Percentiles rank a stretch among this genome's conserved stretches.
Conservation (phyloP, 1,140 invertebrate genomes). For the Heliconius congener region DNA sequence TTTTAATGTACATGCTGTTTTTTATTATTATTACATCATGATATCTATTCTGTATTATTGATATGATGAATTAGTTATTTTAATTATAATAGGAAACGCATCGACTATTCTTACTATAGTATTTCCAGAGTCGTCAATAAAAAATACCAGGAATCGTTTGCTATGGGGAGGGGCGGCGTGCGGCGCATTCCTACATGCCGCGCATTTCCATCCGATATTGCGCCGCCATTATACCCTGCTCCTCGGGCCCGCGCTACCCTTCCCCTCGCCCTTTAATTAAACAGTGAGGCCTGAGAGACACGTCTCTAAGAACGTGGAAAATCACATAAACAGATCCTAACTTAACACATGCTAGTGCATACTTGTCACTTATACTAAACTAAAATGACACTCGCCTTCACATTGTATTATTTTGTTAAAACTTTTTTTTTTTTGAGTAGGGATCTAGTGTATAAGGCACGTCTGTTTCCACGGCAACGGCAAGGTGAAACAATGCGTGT, state of each 20-base stretch:
- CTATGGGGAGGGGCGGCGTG: constrained; percentile 72
- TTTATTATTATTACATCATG: not conserved
- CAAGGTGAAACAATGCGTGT: constrained; percentile 69
- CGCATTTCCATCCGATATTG: constrained; percentile 81
- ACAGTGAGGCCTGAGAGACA: constrained; percentile 77
- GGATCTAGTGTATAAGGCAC: not conserved
- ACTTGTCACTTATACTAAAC: constrained; percentile 4
- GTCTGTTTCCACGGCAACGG: constrained; percentile 48
- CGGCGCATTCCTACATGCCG: constrained; percentile 80
- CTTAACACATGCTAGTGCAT: constrained; percentile 49
- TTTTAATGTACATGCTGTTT: too few relatives aligned
- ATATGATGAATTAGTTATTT: constrained; percentile 2
- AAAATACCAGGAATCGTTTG: constrained; percentile 80
- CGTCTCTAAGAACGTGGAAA: constrained; percentile 70
- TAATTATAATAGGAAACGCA: constrained; percentile 50
- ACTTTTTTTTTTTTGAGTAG: not conserved
- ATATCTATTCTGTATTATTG: not conserved
- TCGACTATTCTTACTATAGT: constrained; percentile 63
- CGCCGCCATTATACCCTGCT: constrained; percentile 78
- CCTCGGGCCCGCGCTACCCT: constrained; percentile 55
- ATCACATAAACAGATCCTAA: constrained; percentile 75
- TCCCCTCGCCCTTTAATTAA: constrained; percentile 79
- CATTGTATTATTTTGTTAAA: not conserved
- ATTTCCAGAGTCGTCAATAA: constrained; percentile 78
- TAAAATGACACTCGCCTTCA: not conserved